These are phyloP conservation scores for Lepidocolaptes lacrymiger DNA, from an alignment of 2,797 vertebrate genomes.

Conservation along the genomic window DNA sequence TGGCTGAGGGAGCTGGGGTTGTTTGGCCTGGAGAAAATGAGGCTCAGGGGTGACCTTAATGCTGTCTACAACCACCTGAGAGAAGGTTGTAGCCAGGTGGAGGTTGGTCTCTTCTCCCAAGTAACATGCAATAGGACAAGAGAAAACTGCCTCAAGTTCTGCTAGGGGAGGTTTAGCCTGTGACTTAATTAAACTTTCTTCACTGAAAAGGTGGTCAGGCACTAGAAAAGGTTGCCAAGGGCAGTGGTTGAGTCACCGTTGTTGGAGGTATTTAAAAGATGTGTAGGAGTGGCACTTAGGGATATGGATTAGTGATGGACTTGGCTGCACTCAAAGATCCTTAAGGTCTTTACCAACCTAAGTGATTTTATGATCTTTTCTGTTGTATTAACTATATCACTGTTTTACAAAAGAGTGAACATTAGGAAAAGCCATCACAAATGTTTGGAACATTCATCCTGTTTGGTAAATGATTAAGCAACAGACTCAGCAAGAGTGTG, in stretches of 20 bases:
- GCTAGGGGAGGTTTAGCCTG: neutral
- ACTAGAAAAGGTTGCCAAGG: neutral
- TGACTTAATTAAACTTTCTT: neutral
- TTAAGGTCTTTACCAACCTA: neutral
- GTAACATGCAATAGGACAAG: neutral
- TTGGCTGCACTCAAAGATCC: neutral
- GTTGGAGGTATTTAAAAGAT: neutral
- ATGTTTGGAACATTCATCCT: neutral
- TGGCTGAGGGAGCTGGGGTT: fast-evolving
- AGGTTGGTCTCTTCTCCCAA: neutral
- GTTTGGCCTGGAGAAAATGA: neutral
- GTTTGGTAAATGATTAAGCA: neutral
- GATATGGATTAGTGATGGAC: neutral
- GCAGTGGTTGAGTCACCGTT: neutral
- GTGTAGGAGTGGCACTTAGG: neutral
- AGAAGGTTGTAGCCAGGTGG: neutral
- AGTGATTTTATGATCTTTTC: neutral
- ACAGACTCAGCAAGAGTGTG: neutral
- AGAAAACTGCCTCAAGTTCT: neutral
- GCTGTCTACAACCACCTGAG: neutral
- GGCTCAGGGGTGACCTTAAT: neutral
- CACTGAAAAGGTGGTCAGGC: neutral
- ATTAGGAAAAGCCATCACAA: neutral
- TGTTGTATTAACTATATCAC: neutral
- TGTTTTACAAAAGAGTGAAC: neutral